These are phyloP conservation scores for Opisthocomus hoazin DNA, from an alignment of 2,113 vertebrate genomes.

Conservation along the genomic window DNA sequence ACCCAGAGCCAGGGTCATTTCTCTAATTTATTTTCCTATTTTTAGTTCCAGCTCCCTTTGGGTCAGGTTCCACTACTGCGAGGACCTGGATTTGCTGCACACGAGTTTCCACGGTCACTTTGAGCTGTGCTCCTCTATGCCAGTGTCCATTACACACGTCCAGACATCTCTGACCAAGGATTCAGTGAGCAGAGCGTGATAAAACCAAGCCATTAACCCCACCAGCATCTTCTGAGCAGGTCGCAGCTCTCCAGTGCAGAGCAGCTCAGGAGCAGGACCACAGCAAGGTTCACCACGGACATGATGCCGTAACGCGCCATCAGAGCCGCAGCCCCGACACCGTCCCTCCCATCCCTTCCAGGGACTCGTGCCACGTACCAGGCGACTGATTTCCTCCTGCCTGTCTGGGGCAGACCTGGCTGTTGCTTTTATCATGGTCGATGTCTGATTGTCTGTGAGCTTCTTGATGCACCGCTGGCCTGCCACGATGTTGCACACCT, in stretches of 20 bases:
- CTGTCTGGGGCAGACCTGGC: constrained; percentile 82
- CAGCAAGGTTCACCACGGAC: background rate
- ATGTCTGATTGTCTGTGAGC: constrained; percentile 82
- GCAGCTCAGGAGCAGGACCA: background rate
- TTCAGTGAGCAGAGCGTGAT: background rate
- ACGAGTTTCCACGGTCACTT: rapidly evolving
- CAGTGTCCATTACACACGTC: rapidly evolving
- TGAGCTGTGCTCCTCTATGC: background rate
- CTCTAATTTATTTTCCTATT: background rate
- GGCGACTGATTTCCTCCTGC: constrained; percentile 81
- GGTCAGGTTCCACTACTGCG: background rate
- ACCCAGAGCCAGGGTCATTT: background rate
- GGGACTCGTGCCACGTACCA: constrained; percentile 61
- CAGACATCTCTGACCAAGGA: rapidly evolving
- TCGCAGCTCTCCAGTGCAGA: background rate
- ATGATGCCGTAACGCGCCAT: rapidly evolving
- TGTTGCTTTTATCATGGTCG: constrained; percentile 85
- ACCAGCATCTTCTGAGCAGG: background rate
- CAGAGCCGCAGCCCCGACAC: background rate
- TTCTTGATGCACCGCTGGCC: constrained; percentile 85
- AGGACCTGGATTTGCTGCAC: background rate
- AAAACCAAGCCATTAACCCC: background rate
- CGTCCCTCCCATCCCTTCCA: rapidly evolving
- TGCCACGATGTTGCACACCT: constrained; percentile 85
- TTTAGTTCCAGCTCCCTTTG: background rate